Conservation (phyloP, 2,888 invertebrate genomes). For the Lymantria monacha region DNA sequence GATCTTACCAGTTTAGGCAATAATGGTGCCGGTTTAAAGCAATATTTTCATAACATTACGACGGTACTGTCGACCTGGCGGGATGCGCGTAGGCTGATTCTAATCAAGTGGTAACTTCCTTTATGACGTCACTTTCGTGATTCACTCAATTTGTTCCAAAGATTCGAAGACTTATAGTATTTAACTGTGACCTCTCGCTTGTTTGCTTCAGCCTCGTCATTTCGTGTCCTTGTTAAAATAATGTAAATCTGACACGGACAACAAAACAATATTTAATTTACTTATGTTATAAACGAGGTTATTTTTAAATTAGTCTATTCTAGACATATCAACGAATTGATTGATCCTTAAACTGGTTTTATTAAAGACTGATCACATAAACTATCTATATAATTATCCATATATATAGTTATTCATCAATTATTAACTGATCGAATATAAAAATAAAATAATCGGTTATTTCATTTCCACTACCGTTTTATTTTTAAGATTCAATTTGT, state of each 20-base stretch:
- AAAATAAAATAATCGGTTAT: too few species aligned
- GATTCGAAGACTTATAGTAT: conserved; percentile 43
- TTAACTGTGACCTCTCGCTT: conserved; percentile 55
- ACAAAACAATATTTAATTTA: conserved; percentile 10
- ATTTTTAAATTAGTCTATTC: too few species aligned
- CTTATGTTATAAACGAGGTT: conserved; percentile 17
- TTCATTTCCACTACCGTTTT: too few species aligned
- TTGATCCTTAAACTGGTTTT: too few species aligned
- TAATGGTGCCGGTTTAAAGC: conserved; percentile 50
- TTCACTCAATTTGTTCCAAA: conserved; percentile 60
- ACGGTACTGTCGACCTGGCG: conserved; percentile 47
- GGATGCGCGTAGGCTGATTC: conserved; percentile 63
- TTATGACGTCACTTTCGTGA: conserved; percentile 73
- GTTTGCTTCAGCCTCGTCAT: conserved; percentile 20
- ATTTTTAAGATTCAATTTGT: too few species aligned
- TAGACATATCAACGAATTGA: too few species aligned
- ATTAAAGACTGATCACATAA: too few species aligned
- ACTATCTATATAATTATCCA: too few species aligned
- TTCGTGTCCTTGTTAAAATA: conserved; percentile 46
- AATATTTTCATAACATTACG: conserved; percentile 54
- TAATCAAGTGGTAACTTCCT: conserved; percentile 74
- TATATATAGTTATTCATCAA: too few species aligned
- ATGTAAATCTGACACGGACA: conserved; percentile 36
- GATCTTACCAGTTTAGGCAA: conserved; percentile 47
- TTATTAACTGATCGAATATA: too few species aligned